Percentiles rank a stretch among this genome's conserved stretches.
Evolutionary conservation across 2,113 vertebrate genomes (phyloP).

Genomic region (Axis porcinus): DNA sequence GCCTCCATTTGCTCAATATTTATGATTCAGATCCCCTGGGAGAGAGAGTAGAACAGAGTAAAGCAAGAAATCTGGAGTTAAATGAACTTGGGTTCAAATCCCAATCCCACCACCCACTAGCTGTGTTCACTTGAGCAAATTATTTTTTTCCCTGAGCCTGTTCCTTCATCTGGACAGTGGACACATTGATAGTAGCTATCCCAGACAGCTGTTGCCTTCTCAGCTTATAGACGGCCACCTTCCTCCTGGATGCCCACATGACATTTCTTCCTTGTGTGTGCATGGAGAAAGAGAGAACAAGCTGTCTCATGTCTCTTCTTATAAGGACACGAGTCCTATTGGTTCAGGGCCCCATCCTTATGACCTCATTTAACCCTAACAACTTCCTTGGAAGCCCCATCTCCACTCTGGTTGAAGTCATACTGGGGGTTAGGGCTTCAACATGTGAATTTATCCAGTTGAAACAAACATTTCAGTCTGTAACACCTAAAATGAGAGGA

Average conservation of each 20-base stretch:
- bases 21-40: not conserved
- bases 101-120: not conserved
- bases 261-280: not conserved
- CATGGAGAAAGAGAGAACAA: not conserved
- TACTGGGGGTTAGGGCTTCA: not conserved
- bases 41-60: not conserved
- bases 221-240: not conserved
- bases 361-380: not conserved
- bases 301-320: not conserved
- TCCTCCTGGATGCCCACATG: not conserved
- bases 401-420: not conserved
- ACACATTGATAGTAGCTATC: not conserved
- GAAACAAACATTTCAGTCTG: not conserved
- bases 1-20: not conserved
- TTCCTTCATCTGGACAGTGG: not conserved
- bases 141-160: not conserved
- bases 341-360: not conserved
- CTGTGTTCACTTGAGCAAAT: not conserved
- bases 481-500: not conserved
- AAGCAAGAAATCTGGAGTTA: not conserved
- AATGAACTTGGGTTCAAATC: not conserved
- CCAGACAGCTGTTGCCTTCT: not conserved
- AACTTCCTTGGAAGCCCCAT: not conserved
- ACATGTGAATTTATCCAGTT: not conserved
- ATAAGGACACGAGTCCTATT: not conserved